A percentile compares a stretch with the other conserved stretches of the same genome.
These are phyloP conservation scores for Neoaliturus tenellus DNA, from an alignment of 2,888 invertebrate genomes.

Conservation along the genomic window DNA sequence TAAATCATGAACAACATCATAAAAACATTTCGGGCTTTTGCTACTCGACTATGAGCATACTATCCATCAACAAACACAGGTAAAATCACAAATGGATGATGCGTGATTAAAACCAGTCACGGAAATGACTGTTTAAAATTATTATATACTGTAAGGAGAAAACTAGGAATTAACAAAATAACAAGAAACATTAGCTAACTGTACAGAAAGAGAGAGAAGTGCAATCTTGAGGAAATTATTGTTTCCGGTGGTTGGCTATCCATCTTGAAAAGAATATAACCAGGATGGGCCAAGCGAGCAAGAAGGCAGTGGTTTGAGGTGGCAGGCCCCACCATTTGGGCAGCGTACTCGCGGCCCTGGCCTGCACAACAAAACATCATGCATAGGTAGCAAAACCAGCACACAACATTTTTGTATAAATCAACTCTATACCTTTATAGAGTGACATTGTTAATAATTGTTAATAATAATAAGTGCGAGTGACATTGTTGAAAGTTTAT, in stretches of 20 bases:
- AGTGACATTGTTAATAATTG: too few relatives aligned
- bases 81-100: neutral
- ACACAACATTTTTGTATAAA: too few relatives aligned
- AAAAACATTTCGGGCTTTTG: neutral
- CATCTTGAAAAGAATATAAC: constrained; percentile 16
- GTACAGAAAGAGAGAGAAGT: neutral
- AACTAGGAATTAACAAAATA: neutral
- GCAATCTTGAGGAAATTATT: neutral
- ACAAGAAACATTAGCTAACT: neutral
- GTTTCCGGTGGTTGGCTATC: neutral
- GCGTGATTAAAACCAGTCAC: neutral
- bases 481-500: too few relatives aligned
- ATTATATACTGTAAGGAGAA: neutral
- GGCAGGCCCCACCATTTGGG: constrained; percentile 28
- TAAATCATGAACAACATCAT: neutral
- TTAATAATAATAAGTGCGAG: too few relatives aligned
- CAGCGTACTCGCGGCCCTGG: neutral
- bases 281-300: constrained; percentile 23
- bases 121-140: neutral
- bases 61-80: neutral
- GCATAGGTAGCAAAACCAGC: too few relatives aligned
- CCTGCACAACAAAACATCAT: neutral
- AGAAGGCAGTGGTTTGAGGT: neutral
- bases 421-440: too few relatives aligned
- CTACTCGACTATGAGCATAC: neutral